Conservation (phyloP, 2,888 invertebrate species). For the Crocallis elinguaria region DNA sequence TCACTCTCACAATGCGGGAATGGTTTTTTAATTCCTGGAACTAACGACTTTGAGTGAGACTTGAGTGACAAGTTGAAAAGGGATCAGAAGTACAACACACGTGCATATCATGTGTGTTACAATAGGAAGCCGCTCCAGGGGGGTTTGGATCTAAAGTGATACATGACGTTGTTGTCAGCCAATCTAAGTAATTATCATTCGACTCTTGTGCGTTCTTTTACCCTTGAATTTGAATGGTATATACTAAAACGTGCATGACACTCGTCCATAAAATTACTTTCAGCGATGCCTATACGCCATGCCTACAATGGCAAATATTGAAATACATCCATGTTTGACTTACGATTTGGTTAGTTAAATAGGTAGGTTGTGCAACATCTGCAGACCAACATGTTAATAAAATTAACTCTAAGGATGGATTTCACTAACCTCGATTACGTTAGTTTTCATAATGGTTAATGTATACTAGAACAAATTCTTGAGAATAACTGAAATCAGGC, state of each 20-base stretch:
- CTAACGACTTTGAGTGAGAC: conserved; percentile 33
- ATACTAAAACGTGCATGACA: conserved; percentile 6
- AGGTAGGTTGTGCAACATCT: too few species aligned
- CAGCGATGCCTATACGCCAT: not conserved
- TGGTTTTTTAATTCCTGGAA: conserved; percentile 16
- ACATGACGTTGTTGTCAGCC: conserved; percentile 5
- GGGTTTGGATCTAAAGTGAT: conserved; percentile 20
- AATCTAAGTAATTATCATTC: conserved; percentile 20
- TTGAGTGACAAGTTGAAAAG: conserved; percentile 37
- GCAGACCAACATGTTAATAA: too few species aligned
- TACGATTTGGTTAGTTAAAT: not conserved
- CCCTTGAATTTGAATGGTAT: conserved; percentile 17
- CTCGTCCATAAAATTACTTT: conserved; percentile 12
- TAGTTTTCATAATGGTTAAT: too few species aligned
- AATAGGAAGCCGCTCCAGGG: conserved; percentile 34
- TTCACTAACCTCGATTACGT: too few species aligned
- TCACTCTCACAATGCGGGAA: conserved; percentile 12
- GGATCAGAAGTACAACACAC: conserved; percentile 35
- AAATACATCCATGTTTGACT: conserved; percentile 10
- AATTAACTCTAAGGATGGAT: too few species aligned
- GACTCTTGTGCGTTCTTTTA: conserved; percentile 22
- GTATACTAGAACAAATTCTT: too few species aligned
- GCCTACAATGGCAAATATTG: conserved; percentile 5
- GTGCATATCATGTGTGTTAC: conserved; percentile 38
- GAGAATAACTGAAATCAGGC: too few species aligned